A percentile compares a stretch with the other conserved stretches of the same genome.
Conservation (phyloP, 1,140 invertebrate species). For the Leptinotarsa lineolata region DNA sequence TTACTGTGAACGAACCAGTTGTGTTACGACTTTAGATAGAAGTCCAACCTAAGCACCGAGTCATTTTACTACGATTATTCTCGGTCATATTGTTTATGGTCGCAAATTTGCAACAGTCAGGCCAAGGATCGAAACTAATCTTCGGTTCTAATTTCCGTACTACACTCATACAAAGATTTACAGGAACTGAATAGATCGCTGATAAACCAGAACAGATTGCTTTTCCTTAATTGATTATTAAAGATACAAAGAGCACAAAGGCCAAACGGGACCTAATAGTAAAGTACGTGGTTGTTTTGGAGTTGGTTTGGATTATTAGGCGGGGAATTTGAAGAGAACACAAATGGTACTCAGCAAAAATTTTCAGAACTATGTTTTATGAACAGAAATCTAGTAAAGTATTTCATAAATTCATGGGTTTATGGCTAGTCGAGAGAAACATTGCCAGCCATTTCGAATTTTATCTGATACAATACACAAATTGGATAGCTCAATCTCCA, state of each 20-base stretch:
- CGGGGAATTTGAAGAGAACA: too few species aligned
- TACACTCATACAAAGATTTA: conserved; percentile 18
- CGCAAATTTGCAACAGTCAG: background rate
- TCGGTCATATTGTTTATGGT: background rate
- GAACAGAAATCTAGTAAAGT: too few species aligned
- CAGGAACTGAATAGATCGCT: conserved; percentile 7
- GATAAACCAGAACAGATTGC: conserved; percentile 18
- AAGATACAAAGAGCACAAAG: conserved; percentile 21
- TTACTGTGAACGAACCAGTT: too few species aligned
- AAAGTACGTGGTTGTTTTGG: background rate
- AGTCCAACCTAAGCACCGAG: background rate
- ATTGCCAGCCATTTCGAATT: too few species aligned
- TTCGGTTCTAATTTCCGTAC: conserved; percentile 12
- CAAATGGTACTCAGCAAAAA: too few species aligned
- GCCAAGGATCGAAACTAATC: conserved; percentile 11
- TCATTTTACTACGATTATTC: conserved; percentile 1
- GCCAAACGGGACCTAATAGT: conserved; percentile 1
- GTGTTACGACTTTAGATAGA: background rate
- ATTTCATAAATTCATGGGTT: too few species aligned
- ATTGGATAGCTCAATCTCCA: too few species aligned
- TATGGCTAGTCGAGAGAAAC: too few species aligned
- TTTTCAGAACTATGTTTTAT: too few species aligned
- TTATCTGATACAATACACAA: too few species aligned
- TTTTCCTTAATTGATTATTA: conserved; percentile 20
- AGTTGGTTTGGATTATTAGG: too few species aligned